Evolutionary conservation across 23 tunicate species (phyloP).

Genomic region (Ciona savignyi): DNA sequence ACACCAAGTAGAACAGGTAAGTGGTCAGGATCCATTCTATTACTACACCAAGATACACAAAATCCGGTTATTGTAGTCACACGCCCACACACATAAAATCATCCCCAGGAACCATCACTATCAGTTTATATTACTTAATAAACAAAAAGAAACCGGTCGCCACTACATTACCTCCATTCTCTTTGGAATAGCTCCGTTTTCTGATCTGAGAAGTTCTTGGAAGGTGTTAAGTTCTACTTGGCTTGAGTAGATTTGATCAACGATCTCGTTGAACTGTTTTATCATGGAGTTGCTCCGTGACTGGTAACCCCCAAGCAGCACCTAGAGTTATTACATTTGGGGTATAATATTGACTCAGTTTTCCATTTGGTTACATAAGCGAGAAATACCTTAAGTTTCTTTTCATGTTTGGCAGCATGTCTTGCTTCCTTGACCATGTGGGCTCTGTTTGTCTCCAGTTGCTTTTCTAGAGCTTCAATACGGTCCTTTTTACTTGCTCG

Average conservation of each 20-base stretch:
- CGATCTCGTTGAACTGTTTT: conserved; percentile 65
- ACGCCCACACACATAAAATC: no score
- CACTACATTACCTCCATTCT: conserved; percentile 52
- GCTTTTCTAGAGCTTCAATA: conserved; percentile 84
- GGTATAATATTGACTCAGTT: background rate
- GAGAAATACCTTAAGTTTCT: conserved; percentile 75
- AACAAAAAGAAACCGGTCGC: no score
- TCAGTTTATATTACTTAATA: no score
- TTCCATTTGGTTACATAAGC: no score
- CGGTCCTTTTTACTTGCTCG: conserved; percentile 89
- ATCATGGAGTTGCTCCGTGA: conserved; percentile 47
- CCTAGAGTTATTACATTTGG: no score
- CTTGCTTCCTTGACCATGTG: conserved; percentile 96
- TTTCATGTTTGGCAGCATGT: conserved; percentile 82
- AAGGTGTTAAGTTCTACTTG: conserved; percentile 63
- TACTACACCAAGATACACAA: no score
- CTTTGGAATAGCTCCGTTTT: conserved; percentile 84
- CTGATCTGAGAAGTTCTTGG: conserved; percentile 72
- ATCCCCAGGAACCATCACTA: no score
- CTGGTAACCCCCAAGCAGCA: conserved; percentile 77
- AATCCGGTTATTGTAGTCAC: no score
- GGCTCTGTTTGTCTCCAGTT: conserved; percentile 58
- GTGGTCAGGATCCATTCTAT: no score
- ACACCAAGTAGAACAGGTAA: no score
- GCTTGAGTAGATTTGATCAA: conserved; percentile 58